Evolutionary conservation across 2,113 vertebrate species (phyloP), one percentile per base, ranked within the genome.

Genomic region (Xyliphius kryptos): DNA sequence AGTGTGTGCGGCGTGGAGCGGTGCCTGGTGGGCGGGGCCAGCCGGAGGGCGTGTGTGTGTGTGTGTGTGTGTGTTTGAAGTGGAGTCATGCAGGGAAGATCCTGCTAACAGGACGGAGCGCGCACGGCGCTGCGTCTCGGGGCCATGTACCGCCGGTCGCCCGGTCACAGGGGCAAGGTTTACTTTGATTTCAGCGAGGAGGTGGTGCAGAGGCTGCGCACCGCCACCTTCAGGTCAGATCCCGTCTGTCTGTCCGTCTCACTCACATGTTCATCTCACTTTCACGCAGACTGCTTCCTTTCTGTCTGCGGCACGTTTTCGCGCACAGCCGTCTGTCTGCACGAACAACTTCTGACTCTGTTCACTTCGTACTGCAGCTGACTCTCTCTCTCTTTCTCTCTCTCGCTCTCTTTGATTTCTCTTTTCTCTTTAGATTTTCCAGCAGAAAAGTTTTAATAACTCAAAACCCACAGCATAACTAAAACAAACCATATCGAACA

Each of bases 111-210:
- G 61, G 20, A 44, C 1, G 9, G n/a, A 8, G 21, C 49, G 52
- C 2, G 40, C 13, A 6, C 41, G 67, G 32, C 14, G 65, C 67
- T 67, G 71, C 72, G 63, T 79, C 71, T 61, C 9, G 62, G 81
- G 77, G 83, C 70, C 21, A 89, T 89, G 88, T 80, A 83, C 77
- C 84, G 80, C 75, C 78, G 80, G 75, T 89, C 88, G 66, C 82
- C 87, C 54, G 83, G 84, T 77, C 82, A 80, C 79, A 83, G 80
- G 77, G 77, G 81, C 80, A 84, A 84, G 79, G 78, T 87, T 78
- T 83, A 89, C 69, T 89, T 89, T 78, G 86, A 89, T 82, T 89
- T 89, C 80, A 88, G 86, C 52, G 87, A 89, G 70, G 88, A 89
- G 60, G 88, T 88, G 71, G 66, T 89, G 77, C 85, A 77, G 74